Percentiles rank a stretch among this genome's conserved stretches.
These are phyloP conservation scores for Engraulis encrasicolus DNA, from an alignment of 2,113 vertebrate genomes.

Conservation along the genomic window DNA sequence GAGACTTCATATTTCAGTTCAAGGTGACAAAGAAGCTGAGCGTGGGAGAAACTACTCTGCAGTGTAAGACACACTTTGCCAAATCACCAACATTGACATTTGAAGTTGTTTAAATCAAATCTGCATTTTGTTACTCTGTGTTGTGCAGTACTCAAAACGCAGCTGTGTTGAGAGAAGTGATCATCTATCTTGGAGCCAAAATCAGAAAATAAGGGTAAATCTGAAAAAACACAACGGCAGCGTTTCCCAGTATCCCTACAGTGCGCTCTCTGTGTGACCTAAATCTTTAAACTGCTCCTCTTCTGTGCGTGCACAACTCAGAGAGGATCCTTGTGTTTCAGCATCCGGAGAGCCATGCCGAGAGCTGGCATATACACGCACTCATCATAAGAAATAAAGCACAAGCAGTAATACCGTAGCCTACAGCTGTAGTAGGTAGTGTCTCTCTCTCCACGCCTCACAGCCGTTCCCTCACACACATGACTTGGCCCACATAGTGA, in stretches of 20 bases:
- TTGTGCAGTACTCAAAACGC: no score
- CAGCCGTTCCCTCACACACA: slow-evolving; percentile 61
- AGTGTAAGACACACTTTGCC: background rate
- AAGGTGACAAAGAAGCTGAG: background rate
- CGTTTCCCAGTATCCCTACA: background rate
- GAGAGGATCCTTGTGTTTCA: background rate
- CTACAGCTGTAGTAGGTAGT: background rate
- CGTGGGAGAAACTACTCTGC: background rate
- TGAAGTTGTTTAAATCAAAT: background rate
- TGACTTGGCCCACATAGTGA: slow-evolving; percentile 60
- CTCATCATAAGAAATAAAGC: background rate
- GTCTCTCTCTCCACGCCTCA: slow-evolving; percentile 29
- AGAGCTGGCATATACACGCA: background rate
- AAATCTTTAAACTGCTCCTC: background rate
- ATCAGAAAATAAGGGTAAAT: background rate
- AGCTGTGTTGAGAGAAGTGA: background rate
- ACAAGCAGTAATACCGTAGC: background rate
- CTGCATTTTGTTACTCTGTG: background rate
- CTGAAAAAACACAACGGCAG: background rate
- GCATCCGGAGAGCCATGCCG: background rate
- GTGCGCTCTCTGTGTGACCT: slow-evolving; percentile 2
- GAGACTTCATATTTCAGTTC: slow-evolving; percentile 35
- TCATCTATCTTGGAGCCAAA: background rate
- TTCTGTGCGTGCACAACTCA: background rate
- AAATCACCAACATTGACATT: background rate